Evolutionary conservation across 1,140 invertebrate species (phyloP), one percentile per base, ranked within the genome.

Genomic region (Mercenaria mercenaria): DNA sequence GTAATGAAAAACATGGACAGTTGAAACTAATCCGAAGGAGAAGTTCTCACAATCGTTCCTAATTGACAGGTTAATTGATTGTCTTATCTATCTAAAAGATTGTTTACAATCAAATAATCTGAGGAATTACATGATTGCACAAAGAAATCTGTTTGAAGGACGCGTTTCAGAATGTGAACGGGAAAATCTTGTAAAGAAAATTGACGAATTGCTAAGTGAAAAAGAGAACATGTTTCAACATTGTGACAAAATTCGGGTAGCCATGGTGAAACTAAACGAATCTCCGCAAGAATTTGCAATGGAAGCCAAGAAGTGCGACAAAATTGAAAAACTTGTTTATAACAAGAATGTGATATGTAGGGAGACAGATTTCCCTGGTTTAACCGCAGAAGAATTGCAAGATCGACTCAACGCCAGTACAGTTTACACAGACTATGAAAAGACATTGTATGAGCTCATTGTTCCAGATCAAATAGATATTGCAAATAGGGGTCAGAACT

Each of bases 1-100:
- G 50, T 88, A 18, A 79, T 88, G 39, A 88, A 88, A 37, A 79
- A 88, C 32, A 20, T 88, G 85, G 85, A 15, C 47, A 29, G 29
- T 32, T 29, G 85, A 88, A 74, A 85, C 13, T 26, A 85, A 34
- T 26, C 82, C 64, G 50, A 18, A 18, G 11, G 41, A 72, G 10
- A 4, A 1, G 8, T 85, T 85, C 67, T 6, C 15, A n/a, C 26
- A 50, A 76, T 11, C n/a, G 8, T 47, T 47, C 6, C 15, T 80
- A 43, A 13, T 69, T 13, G 32, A 39, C 37, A 74, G 69, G 29
- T 26, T 74, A 18, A 39, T 18, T 20, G 69, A 74, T 13, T 13
- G 15, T 26, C 34, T 74, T 1, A 18, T 47, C 6, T 74, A 6
- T 18, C 18, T 74, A 47, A 39, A 41, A 74, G 69, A 74, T 1